Base-by-base conservation (phyloP, 2,797 vertebrate species). In the Oryzias dopingdopingensis region DNA sequence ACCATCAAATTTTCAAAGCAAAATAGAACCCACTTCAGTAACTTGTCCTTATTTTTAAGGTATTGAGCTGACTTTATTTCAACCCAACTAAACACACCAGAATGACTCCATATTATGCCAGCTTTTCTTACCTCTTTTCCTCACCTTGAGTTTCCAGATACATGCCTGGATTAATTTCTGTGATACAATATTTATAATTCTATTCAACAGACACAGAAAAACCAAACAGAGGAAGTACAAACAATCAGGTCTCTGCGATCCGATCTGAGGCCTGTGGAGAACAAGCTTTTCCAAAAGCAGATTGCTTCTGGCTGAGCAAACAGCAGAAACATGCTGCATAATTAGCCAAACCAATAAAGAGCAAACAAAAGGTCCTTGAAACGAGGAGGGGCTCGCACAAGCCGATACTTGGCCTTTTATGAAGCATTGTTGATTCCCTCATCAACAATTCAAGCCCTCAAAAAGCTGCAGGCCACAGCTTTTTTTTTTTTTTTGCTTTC, bases 261-360 rank as follows among this genome's bases (percentile, higher is more conserved):
- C 77, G 79, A 63, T 80, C 52, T 61, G 64, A 55, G 66, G 59
- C 70, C 65, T 14, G 37, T 14, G 16, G 47, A 74, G 52, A 29
- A 73, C 62, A 71, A 73, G 56, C 48, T 22, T 22, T 50, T 72
- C 17, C 55, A 44, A 50, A 69, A 74, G 69, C 74, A 76, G 71
- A 76, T 57, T 43, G 54, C 51, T 54, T 69, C 70, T 62, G 56
- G 74, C 61, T 64, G 49, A 64, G 59, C 70, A 77, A 75, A 79
- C 59, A 70, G 72, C 68, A 56, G 23, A 62, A 81, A 76, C 72
- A 84, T 75, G 76, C 78, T 42, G 61, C 70, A 72, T 70, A 63
- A 83, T 77, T 55, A 70, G 40, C 42, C 52, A 59, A 68, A 84
- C 78, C 71, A 76, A 65, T 64, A 49, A 62, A 76, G 22, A 13